Evolutionary conservation across 2,113 vertebrate species (phyloP).

Genomic region (chimpanzee (Pan troglodytes)): NHGRI_mPanTro3-v2.1_pri NC_072404.2:132545001-132545500

Average conservation of each 20-base stretch:
- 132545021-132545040: background rate
- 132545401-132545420: background rate
- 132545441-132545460: background rate
- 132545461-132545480: background rate
- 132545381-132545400: background rate
- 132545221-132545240: background rate
- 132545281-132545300: background rate
- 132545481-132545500: background rate
- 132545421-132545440: background rate
- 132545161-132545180: background rate
- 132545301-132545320: background rate
- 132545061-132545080: background rate
- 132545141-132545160: background rate
- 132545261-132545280: background rate
- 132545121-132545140: background rate
- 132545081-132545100: background rate
- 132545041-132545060: background rate
- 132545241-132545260: background rate
- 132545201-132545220: background rate
- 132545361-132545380: conserved; percentile 8
- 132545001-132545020: background rate
- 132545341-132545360: conserved; percentile 11
- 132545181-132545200: background rate
- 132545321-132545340: background rate
- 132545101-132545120: background rate